Conservation (phyloP, 2,113 vertebrate species). For the Chloroceryle aenea region DNA sequence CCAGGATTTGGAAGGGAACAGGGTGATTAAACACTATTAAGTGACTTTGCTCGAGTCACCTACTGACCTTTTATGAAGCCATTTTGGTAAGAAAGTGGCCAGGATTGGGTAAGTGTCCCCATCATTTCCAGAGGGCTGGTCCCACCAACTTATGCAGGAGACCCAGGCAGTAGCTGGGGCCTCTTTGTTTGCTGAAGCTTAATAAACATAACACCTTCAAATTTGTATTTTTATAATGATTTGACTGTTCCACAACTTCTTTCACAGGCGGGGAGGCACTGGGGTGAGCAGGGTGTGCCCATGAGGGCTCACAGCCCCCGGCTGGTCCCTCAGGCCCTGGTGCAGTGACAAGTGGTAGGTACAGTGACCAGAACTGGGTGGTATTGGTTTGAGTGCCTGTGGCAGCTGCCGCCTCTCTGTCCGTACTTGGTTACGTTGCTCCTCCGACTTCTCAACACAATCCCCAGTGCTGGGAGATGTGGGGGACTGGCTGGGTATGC, state of each 20-base stretch:
- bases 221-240: accelerated
- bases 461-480: background rate
- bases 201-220: background rate
- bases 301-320: no score
- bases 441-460: accelerated
- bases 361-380: background rate
- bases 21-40: conserved; percentile 75
- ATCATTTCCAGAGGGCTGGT: accelerated
- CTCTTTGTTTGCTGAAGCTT: background rate
- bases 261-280: no score
- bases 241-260: background rate
- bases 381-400: background rate
- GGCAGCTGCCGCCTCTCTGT: background rate
- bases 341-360: background rate
- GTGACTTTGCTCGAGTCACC: background rate
- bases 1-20: conserved; percentile 78
- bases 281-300: background rate
- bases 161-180: background rate
- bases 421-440: no score
- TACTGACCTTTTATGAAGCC: background rate
- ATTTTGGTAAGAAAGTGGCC: accelerated
- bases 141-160: background rate
- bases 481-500: background rate
- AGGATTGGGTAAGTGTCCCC: no score
- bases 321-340: background rate